Evolutionary conservation across 2,113 vertebrate genomes (phyloP).

Genomic region (Actenoides hombroni): DNA sequence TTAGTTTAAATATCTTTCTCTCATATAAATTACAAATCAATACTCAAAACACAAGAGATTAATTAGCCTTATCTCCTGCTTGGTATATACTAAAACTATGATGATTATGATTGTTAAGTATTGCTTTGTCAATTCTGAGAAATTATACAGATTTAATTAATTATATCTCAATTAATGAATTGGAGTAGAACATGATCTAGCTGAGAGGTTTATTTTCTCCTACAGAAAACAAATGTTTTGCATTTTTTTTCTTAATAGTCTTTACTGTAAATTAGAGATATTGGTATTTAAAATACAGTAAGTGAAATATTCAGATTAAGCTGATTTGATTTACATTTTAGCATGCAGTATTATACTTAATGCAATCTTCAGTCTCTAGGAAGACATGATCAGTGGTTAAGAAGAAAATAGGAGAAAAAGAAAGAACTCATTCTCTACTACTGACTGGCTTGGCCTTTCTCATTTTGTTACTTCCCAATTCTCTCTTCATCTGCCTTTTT

Average conservation of each 20-base stretch:
- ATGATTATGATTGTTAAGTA: not conserved
- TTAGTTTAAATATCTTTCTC: not conserved
- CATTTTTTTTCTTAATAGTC: not conserved
- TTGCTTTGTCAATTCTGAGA: not conserved
- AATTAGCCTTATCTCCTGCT: conserved; percentile 2
- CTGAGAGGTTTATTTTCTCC: not conserved
- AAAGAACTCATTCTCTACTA: not conserved
- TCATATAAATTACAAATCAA: conserved; percentile 17
- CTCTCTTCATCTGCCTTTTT: not conserved
- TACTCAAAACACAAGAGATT: not conserved
- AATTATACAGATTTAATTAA: conserved; percentile 20
- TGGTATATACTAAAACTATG: not conserved
- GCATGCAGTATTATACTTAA: not conserved
- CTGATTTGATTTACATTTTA: not conserved
- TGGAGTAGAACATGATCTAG: not conserved
- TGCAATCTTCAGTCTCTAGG: not conserved
- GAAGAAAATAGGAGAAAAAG: not conserved
- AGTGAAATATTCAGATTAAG: not conserved
- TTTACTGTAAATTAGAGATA: not conserved
- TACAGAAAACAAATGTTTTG: not conserved
- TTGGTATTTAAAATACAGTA: not conserved
- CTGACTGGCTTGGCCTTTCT: not conserved
- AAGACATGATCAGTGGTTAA: not conserved
- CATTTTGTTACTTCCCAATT: not conserved
- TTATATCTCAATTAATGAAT: not conserved